Evolutionary conservation across 2,113 vertebrate species (phyloP), one percentile per base, ranked within the genome.

Genomic region (Coptodon bakossiorum): DNA sequence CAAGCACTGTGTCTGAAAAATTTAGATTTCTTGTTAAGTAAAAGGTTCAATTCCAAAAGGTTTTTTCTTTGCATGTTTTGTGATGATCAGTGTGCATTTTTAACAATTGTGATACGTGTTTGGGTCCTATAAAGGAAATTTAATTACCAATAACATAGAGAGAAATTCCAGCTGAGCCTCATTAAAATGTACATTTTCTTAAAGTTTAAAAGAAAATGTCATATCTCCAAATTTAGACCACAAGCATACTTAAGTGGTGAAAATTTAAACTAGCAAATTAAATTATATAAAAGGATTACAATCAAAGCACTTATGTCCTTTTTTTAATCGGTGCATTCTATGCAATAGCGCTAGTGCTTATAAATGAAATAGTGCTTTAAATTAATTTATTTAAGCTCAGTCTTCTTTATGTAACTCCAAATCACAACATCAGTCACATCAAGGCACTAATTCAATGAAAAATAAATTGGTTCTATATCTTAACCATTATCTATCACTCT

Each of bases 321-420:
- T 36, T 63, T 66, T 34, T 0, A n/a, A 66, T n/a, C 3, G 4
- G 1, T 66, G 16, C 1, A 0, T n/a, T 38, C 17, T 66, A 12
- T 12, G 17, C 9, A 66, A 34, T 12, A 36, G 29, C 14, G 2
- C 13, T 22, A 53, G n/a, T 1, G 12, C 12, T 27, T 14, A 27
- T 27, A 57, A 57, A 57, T 57, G 54, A 57, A 57, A 14, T 57
- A 57, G 54, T 14, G 12, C 54, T 57, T 29, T 29, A 59, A 29
- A 16, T 29, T 5, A 16, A 59, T 59, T 59, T 59, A 31, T 31
- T 59, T 59, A 59, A 7, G 13, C 24, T 29, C 24, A 16, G 7
- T 59, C 56, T 31, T 59, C 13, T 31, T 59, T 31, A 59, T 59
- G 56, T 2, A 59, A 31, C 24, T 29, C 0, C 27, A 59, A 6